Base-by-base conservation (phyloP, 2,113 vertebrate species). In the Sciurus niger region DNA sequence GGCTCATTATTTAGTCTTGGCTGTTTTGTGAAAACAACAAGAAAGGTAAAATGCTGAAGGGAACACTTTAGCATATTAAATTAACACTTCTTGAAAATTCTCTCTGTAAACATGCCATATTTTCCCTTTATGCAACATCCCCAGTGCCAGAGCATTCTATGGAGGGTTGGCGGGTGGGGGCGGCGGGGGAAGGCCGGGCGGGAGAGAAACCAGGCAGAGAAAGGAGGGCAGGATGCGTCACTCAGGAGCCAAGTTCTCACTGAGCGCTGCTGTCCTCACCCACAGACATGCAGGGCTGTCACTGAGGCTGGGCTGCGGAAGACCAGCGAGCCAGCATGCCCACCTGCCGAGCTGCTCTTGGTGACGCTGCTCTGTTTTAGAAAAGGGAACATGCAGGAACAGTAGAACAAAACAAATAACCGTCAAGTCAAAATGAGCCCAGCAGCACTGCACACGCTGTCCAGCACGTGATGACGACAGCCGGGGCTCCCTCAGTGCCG, bases 1-100 rank as follows among this genome's bases (percentile, higher is more conserved):
- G 99, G 99, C 99, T 99, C 99, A 99, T 99, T 99, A 99, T 99
- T 99, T 99, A 99, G 99, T 99, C 98, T 98, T 98, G 97, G 98
- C 98, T 99, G 99, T 99, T 99, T 99, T 98, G 98, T 98, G 98
- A 99, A 99, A 99, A 99, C 98, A 99, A 98, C 98, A 98, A 99
- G 98, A 98, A 99, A 99, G 98, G 98, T 98, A 98, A 98, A 98
- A 99, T 98, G 98, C 98, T 98, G 98, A 98, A 98, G 98, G 98
- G 98, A 98, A 98, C 98, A 98, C 98, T 99, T 99, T 98, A 98
- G 98, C 98, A 98, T 99, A 99, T 98, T 98, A 99, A 99, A 99
- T 99, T 98, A 99, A 99, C 98, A 98, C 98, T 99, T 98, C 98
- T 98, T 98, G 98, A 98, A 99, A 99, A 98, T 98, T 98, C 98